A percentile compares a stretch with the other conserved stretches of the same genome.
Conservation (phyloP, 1,140 invertebrate genomes). For the Argopecten irradians region DNA sequence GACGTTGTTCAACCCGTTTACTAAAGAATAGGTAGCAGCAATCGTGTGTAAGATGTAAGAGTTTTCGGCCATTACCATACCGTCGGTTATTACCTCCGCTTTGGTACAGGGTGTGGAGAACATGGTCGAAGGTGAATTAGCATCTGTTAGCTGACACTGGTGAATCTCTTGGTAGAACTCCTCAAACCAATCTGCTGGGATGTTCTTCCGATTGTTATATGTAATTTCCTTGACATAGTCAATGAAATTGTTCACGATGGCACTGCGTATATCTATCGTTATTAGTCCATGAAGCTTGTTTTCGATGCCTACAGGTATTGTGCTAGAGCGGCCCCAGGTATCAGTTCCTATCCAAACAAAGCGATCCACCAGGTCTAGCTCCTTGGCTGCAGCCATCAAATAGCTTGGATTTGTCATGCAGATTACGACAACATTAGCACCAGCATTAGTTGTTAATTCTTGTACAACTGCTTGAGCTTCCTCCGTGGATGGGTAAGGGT, state of each 20-base stretch:
- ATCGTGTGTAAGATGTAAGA: conserved; percentile 72
- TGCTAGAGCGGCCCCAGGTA: conserved; percentile 80
- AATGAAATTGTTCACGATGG: conserved; percentile 77
- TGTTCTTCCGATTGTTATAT: conserved; percentile 66
- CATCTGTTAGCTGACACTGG: conserved; percentile 66
- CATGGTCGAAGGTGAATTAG: conserved; percentile 62
- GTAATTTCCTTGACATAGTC: conserved; percentile 66
- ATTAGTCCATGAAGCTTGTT: conserved; percentile 85
- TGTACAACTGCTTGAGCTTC: conserved; percentile 48
- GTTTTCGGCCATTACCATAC: conserved; percentile 41
- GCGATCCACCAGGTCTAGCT: conserved; percentile 48
- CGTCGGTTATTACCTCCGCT: conserved; percentile 35
- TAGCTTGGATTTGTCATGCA: conserved; percentile 54
- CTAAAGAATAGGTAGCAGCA: conserved; percentile 70
- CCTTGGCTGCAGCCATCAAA: conserved; percentile 58
- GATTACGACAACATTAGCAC: conserved; percentile 64
- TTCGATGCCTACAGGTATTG: conserved; percentile 83
- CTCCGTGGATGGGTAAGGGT: conserved; percentile 34
- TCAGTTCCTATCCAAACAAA: conserved; percentile 65
- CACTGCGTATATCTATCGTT: conserved; percentile 82
- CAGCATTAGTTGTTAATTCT: conserved; percentile 42
- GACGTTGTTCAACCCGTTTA: conserved; percentile 64
- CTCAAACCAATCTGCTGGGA: conserved; percentile 77
- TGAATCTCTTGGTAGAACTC: conserved; percentile 77
- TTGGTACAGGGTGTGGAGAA: conserved; percentile 38